Conservation (phyloP, 1,140 invertebrate species). For the Pseudomyrmex pallidus region DNA sequence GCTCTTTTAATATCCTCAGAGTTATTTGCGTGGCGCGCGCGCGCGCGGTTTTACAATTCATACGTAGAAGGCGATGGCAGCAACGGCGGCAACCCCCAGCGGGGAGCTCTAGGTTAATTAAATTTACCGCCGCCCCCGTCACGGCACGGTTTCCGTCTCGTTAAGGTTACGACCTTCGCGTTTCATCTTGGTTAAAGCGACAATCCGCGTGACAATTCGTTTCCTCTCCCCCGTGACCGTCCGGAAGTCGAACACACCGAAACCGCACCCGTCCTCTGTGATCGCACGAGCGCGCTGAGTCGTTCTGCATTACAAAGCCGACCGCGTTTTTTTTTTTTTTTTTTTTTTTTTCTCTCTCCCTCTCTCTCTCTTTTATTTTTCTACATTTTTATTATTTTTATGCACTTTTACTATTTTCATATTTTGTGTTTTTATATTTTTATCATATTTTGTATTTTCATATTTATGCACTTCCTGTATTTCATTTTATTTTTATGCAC, state of each 20-base stretch:
- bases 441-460: no score
- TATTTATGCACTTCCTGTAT: no score
- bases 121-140: conserved; percentile 38
- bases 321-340: neutral
- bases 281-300: conserved; percentile 8
- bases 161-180: conserved; percentile 60
- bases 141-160: conserved; percentile 47
- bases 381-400: no score
- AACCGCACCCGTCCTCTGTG: conserved; percentile 23
- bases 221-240: conserved; percentile 33
- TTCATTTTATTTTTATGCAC: no score
- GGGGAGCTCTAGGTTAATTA: conserved; percentile 49
- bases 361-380: neutral
- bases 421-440: no score
- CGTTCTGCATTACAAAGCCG: conserved; percentile 55
- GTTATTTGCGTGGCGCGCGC: conserved; percentile 44
- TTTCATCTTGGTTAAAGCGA: conserved; percentile 59
- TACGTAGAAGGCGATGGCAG: conserved; percentile 24
- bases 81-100: conserved; percentile 2
- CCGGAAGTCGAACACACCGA: conserved; percentile 38
- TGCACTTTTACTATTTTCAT: no score
- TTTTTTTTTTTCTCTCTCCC: neutral
- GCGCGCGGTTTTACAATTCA: conserved; percentile 62
- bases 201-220: conserved; percentile 57
- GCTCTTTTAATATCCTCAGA: conserved; percentile 56